Conservation (phyloP, 1,140 invertebrate genomes). For the Aphaenogaster ashmeadi region DNA sequence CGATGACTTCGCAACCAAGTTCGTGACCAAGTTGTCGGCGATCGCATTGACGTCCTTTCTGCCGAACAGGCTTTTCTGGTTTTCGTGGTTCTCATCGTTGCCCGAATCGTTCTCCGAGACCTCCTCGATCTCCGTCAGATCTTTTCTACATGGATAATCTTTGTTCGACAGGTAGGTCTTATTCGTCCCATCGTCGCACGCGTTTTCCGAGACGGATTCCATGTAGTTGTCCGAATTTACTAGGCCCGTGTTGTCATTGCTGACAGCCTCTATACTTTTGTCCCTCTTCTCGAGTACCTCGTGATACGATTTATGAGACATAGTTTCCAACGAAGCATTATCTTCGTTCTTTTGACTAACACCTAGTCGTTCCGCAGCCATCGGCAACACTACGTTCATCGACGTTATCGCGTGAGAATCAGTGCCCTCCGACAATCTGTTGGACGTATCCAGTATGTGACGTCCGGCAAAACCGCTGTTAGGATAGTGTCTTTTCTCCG, state of each 20-base stretch:
- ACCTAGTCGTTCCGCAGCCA: neutral
- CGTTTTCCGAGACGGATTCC: constrained; percentile 10
- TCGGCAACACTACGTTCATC: neutral
- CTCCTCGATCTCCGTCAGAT: constrained; percentile 50
- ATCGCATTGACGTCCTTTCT: constrained; percentile 72
- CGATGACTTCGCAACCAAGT: constrained; percentile 51
- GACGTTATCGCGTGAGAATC: neutral
- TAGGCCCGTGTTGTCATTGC: constrained; percentile 17
- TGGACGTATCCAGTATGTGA: neutral
- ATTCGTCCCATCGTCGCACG: constrained; percentile 61
- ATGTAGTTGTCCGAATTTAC: constrained; percentile 11
- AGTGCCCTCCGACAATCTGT: neutral
- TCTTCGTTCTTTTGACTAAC: neutral
- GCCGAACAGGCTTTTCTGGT: constrained; percentile 54
- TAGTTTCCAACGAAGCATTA: constrained; percentile 2
- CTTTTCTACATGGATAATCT: constrained; percentile 61
- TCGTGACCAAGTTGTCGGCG: constrained; percentile 59
- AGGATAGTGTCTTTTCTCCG: constrained; percentile 44
- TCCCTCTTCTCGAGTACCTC: constrained; percentile 43
- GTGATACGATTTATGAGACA: constrained; percentile 52
- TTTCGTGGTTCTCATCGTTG: constrained; percentile 76
- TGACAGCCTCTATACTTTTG: constrained; percentile 26
- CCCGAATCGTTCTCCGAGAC: constrained; percentile 69
- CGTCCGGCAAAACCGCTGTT: neutral
- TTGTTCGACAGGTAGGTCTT: constrained; percentile 60